Evolutionary conservation across 2,113 vertebrate species (phyloP).

Genomic region (Lasiurus borealis): DNA sequence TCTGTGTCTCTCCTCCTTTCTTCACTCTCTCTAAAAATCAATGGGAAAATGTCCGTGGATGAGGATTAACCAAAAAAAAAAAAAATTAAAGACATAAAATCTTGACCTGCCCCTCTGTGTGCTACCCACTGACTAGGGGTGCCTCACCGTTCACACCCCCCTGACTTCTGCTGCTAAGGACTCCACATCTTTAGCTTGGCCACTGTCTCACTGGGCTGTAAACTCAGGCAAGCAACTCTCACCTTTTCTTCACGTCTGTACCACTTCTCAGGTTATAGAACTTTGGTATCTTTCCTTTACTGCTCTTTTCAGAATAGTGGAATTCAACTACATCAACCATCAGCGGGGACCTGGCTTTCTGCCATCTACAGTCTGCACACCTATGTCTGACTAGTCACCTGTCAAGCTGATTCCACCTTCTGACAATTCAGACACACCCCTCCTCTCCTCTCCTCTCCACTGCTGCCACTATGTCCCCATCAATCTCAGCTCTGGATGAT

Average conservation of each 20-base stretch:
- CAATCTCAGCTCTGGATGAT: background rate
- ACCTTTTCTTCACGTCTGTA: background rate
- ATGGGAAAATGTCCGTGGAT: too few relatives aligned
- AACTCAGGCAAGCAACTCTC: background rate
- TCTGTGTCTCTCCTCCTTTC: too few relatives aligned
- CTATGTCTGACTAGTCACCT: background rate
- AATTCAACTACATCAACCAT: background rate
- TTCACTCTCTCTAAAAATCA: too few relatives aligned
- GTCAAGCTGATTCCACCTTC: background rate
- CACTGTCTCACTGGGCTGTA: background rate
- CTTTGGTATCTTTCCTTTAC: background rate
- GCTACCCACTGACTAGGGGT: too few relatives aligned
- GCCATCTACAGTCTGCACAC: background rate
- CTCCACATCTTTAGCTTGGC: background rate
- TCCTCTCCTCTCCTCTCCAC: background rate
- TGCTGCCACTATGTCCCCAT: background rate
- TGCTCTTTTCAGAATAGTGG: background rate
- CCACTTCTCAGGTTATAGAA: background rate
- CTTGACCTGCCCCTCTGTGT: background rate
- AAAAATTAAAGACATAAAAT: background rate
- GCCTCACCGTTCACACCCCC: background rate
- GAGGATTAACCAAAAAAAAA: too few relatives aligned
- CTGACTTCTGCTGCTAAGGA: too few relatives aligned
- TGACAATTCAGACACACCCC: background rate
- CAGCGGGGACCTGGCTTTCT: background rate